A percentile compares a stretch with the other conserved stretches of the same genome.
Conservation (phyloP, 2,888 invertebrate species). For the Eupithecia exiguata region DNA sequence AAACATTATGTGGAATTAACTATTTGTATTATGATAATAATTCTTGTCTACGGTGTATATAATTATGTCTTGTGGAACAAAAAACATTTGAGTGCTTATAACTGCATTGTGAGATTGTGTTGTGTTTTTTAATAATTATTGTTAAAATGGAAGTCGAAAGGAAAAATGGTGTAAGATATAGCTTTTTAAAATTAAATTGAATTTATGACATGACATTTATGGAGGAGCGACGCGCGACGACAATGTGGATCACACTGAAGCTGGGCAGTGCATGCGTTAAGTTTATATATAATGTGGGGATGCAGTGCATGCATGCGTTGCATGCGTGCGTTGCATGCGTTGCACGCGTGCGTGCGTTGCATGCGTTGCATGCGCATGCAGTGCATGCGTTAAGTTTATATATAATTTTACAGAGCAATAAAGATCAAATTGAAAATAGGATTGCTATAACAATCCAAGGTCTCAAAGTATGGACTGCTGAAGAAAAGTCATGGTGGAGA, state of each 20-base stretch:
- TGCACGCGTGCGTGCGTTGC: too few species aligned
- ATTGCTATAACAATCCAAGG: slow-evolving; percentile 58
- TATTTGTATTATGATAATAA: slow-evolving; percentile 29
- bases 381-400: too few species aligned
- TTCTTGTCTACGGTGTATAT: slow-evolving; percentile 15
- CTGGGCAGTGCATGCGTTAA: too few species aligned
- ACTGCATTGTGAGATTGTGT: slow-evolving; percentile 22
- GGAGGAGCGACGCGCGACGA: too few species aligned
- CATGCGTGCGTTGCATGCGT: too few species aligned
- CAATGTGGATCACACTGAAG: too few species aligned
- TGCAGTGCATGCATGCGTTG: too few species aligned
- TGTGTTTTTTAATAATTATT: slow-evolving; percentile 12
- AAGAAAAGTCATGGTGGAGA: slow-evolving; percentile 71
- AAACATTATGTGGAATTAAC: slow-evolving; percentile 22
- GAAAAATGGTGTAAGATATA: slow-evolving; percentile 5
- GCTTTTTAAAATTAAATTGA: neutral
- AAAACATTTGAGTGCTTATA: slow-evolving; percentile 18
- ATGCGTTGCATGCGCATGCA: too few species aligned
- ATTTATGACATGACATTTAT: too few species aligned
- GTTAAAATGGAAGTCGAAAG: neutral
- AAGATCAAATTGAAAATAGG: slow-evolving; percentile 31
- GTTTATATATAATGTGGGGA: too few species aligned
- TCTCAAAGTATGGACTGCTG: slow-evolving; percentile 71
- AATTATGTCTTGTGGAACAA: slow-evolving; percentile 15
- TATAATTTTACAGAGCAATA: neutral